A percentile compares a stretch with the other conserved stretches of the same genome.
phyloP scores from a whole-genome alignment of 2,797 vertebrate species.

The Chrosomus eos region DNA sequence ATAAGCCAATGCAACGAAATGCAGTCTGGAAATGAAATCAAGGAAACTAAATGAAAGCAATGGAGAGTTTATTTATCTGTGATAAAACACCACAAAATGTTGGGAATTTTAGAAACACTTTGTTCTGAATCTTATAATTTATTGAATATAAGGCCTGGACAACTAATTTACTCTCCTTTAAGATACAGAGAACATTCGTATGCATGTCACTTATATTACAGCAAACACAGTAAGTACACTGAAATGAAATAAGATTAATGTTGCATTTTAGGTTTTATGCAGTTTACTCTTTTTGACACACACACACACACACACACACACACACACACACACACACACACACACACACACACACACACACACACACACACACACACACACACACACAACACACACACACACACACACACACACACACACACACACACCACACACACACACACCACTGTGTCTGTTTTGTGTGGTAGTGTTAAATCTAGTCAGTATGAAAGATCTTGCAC shows the following conservation, averaged over 20 bases:
- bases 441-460: not conserved
- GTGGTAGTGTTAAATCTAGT: not conserved
- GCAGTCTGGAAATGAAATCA: not conserved
- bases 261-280: not conserved
- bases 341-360: too few relatives aligned
- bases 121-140: not conserved
- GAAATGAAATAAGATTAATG: not conserved
- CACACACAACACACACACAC: too few relatives aligned
- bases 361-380: too few relatives aligned
- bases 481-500: slow-evolving; percentile 3
- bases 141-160: not conserved
- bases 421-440: too few relatives aligned
- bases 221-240: not conserved
- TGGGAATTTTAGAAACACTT: not conserved
- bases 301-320: too few relatives aligned
- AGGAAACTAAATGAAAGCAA: not conserved
- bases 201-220: slow-evolving; percentile 1
- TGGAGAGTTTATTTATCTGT: not conserved
- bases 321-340: too few relatives aligned
- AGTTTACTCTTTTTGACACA: not conserved
- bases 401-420: too few relatives aligned
- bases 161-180: not conserved
- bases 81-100: not conserved
- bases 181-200: not conserved
- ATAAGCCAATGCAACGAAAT: not conserved